These are phyloP conservation scores for Stichodactyla helianthus DNA, from an alignment of 64 coral and sea anemone species.

Conservation along the genomic window DNA sequence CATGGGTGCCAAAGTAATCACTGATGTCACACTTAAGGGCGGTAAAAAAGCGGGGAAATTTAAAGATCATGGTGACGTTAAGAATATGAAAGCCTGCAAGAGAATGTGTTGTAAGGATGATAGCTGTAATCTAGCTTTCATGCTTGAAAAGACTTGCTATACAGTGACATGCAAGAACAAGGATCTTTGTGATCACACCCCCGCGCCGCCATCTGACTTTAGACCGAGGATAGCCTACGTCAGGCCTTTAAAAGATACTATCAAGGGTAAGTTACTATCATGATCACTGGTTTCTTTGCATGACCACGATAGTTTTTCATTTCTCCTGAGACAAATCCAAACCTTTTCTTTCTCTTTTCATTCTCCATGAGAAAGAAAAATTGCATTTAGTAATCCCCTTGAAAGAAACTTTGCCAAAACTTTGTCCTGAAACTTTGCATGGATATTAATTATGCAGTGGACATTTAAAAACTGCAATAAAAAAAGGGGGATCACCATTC, in stretches of 20 bases:
- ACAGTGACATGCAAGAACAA: slow-evolving; percentile 78
- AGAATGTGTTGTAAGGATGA: slow-evolving; percentile 69
- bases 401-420: too few species aligned
- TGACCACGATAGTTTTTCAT: background rate
- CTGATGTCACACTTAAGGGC: slow-evolving; percentile 82
- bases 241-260: slow-evolving; percentile 38
- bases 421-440: too few species aligned
- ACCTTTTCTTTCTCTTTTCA: too few species aligned
- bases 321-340: too few species aligned
- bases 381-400: too few species aligned
- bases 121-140: slow-evolving; percentile 74
- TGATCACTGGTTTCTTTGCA: background rate
- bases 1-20: slow-evolving; percentile 45
- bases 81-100: slow-evolving; percentile 69
- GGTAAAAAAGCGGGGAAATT: slow-evolving; percentile 84
- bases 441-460: too few species aligned
- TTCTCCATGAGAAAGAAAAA: too few species aligned
- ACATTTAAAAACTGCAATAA: too few species aligned
- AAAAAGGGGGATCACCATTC: too few species aligned
- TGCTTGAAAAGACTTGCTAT: slow-evolving; percentile 88
- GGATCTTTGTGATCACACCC: slow-evolving; percentile 78
- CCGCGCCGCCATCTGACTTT: slow-evolving; percentile 74
- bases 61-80: slow-evolving; percentile 78
- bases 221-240: slow-evolving; percentile 85
- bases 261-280: background rate